These are phyloP conservation scores for Galagoides demidoff DNA, from an alignment of 2,797 vertebrate genomes.

Conservation along the genomic window DNA sequence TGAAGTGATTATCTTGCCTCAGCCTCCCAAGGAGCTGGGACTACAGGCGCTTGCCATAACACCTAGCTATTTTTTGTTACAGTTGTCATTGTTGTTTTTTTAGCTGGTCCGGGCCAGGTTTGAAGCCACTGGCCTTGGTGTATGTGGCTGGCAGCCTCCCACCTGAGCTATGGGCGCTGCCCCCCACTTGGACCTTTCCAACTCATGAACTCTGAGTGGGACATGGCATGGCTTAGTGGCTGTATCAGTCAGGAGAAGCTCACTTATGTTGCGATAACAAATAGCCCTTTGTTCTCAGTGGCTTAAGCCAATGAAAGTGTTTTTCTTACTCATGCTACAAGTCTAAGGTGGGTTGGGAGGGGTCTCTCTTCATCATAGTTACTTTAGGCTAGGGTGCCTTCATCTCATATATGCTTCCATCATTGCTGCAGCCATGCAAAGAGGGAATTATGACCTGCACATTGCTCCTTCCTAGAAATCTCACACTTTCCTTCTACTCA, in stretches of 20 bases:
- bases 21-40: no score
- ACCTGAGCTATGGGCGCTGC: no score
- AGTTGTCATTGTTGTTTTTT: no score
- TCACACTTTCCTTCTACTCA: neutral
- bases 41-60: no score
- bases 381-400: neutral
- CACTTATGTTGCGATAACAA: neutral
- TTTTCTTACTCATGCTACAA: neutral
- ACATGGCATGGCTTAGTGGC: neutral
- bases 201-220: neutral
- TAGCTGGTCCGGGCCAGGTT: no score
- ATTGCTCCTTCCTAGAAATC: neutral
- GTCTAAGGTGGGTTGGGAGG: neutral
- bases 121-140: no score
- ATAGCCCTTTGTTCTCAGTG: neutral
- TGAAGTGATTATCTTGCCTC: no score
- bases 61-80: no score
- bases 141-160: no score
- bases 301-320: neutral
- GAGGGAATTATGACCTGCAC: neutral
- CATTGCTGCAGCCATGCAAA: neutral
- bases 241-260: neutral
- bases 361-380: neutral
- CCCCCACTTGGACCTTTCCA: neutral
- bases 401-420: neutral